Evolutionary conservation across 2,797 vertebrate genomes (phyloP).

Genomic region (Ispidina lecontei): DNA sequence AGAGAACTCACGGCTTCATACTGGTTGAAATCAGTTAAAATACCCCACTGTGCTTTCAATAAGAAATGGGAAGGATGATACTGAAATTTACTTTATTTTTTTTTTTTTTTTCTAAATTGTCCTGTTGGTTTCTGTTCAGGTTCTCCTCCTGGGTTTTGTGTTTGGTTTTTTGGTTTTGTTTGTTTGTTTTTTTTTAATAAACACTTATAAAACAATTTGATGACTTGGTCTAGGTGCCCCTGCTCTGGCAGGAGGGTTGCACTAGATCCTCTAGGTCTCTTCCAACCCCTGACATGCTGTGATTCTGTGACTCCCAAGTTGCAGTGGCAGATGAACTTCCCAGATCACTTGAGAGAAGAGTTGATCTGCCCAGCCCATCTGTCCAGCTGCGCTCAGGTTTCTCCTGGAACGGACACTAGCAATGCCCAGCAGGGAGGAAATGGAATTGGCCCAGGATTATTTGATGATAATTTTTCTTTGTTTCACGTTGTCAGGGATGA

Average conservation of each 20-base stretch:
- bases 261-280: too few species aligned
- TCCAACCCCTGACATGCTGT: too few species aligned
- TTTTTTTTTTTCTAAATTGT: background rate
- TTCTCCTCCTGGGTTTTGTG: background rate
- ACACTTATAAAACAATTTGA: background rate
- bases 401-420: background rate
- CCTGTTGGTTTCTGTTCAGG: background rate
- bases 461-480: background rate
- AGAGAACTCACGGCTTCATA: background rate
- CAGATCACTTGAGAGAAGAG: background rate
- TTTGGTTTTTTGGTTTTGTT: background rate
- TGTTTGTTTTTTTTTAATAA: background rate
- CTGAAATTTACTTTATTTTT: background rate
- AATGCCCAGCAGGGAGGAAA: background rate
- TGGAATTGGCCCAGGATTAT: background rate
- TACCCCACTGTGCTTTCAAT: background rate
- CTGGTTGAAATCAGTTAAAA: background rate
- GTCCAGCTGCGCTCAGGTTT: background rate
- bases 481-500: background rate
- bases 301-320: background rate
- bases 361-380: background rate
- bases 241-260: too few species aligned
- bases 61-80: too few species aligned
- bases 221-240: background rate
- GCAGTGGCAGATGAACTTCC: background rate